These are phyloP conservation scores for Huso huso DNA, from an alignment of 2,797 vertebrate species.

Conservation along the genomic window DNA sequence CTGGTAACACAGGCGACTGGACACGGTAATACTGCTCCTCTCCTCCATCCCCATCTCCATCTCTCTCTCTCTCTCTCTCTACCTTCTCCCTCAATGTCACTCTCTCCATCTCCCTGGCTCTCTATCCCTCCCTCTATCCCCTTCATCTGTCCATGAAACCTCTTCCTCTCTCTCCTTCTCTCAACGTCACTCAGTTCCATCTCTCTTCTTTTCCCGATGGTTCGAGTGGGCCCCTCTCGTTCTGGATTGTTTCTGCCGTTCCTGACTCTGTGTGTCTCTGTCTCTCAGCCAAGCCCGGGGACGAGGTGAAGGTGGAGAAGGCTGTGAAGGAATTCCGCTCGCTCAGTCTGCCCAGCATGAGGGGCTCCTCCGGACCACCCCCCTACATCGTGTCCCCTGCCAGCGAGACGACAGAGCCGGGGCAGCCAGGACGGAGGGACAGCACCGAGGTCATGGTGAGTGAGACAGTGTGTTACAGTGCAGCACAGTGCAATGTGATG, in stretches of 20 bases:
- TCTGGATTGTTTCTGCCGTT: background rate
- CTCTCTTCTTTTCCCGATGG: too few relatives aligned
- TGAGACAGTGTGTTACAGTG: constrained; percentile 3
- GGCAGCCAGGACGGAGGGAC: constrained; percentile 49
- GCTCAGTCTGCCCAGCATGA: constrained; percentile 76
- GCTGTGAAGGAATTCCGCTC: constrained; percentile 71
- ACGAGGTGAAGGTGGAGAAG: constrained; percentile 85
- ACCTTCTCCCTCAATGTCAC: background rate
- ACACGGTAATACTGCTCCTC: too few relatives aligned
- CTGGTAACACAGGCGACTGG: too few relatives aligned
- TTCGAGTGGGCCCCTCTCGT: too few relatives aligned
- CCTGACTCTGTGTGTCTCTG: constrained; percentile 11
- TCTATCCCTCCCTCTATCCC: too few relatives aligned
- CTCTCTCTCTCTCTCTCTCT: too few relatives aligned
- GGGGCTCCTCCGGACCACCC: constrained; percentile 41
- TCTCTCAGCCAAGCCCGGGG: constrained; percentile 70
- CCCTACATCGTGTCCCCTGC: constrained; percentile 54
- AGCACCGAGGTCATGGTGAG: constrained; percentile 58
- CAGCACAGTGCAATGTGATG: background rate
- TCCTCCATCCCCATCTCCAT: too few relatives aligned
- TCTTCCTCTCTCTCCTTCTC: too few relatives aligned
- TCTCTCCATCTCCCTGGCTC: background rate
- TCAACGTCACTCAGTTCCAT: background rate
- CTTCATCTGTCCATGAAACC: too few relatives aligned
- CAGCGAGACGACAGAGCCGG: constrained; percentile 47